Evolutionary conservation across 2,113 vertebrate genomes (phyloP).

Genomic region (Dendrocopos noguchii): DNA sequence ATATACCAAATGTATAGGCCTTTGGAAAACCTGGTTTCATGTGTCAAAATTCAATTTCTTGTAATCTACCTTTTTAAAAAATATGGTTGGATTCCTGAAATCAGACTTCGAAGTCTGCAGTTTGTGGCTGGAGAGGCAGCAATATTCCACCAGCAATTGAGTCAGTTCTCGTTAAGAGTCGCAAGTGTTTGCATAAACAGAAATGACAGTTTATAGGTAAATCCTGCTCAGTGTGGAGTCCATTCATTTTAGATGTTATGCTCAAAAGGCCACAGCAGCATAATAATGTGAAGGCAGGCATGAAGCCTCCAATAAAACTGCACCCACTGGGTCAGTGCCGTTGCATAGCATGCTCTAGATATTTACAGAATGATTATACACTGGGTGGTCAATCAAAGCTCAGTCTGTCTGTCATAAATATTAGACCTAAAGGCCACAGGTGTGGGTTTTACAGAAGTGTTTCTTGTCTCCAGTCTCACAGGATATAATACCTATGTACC

Average conservation of each 20-base stretch:
- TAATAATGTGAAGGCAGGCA: conserved; percentile 63
- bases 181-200: conserved; percentile 63
- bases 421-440: conserved; percentile 44
- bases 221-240: conserved; percentile 45
- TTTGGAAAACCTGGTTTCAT: neutral
- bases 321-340: conserved; percentile 64
- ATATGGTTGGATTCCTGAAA: neutral
- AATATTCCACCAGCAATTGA: conserved; percentile 27
- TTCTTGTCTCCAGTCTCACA: neutral
- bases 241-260: conserved; percentile 66
- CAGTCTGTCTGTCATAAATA: conserved; percentile 48
- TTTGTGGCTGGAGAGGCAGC: conserved; percentile 15
- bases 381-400: conserved; percentile 68
- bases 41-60: conserved; percentile 8
- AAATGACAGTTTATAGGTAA: conserved; percentile 69
- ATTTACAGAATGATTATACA: conserved; percentile 73
- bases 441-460: conserved; percentile 35
- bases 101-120: neutral
- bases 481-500: neutral
- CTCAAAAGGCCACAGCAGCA: conserved; percentile 48
- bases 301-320: conserved; percentile 61
- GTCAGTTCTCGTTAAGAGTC: conserved; percentile 49
- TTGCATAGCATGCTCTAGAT: conserved; percentile 51
- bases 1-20: neutral
- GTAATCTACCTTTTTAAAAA: conserved; percentile 27